Evolutionary conservation across 2,113 vertebrate genomes (phyloP).

Genomic region (Brachypteracias leptosomus): DNA sequence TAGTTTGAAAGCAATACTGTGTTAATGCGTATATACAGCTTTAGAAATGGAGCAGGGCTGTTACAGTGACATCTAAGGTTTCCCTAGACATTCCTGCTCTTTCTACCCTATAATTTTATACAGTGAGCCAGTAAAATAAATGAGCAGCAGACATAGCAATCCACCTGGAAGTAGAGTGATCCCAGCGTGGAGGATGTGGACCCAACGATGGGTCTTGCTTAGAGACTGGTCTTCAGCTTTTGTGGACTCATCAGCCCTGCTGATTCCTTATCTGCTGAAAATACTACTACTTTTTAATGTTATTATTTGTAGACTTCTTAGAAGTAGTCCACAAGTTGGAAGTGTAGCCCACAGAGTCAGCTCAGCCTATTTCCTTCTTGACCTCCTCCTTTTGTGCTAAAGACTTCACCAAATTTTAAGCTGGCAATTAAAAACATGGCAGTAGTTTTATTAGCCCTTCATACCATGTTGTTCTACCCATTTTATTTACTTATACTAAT

Average conservation of each 20-base stretch:
- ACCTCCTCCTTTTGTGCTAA: background rate
- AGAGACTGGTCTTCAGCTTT: background rate
- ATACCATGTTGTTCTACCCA: background rate
- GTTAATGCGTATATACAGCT: slow-evolving; percentile 30
- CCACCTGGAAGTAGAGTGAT: background rate
- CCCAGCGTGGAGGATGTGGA: background rate
- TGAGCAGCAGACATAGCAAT: slow-evolving; percentile 23
- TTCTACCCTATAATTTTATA: slow-evolving; percentile 63
- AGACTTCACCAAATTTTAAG: background rate
- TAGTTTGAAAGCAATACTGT: slow-evolving; percentile 48
- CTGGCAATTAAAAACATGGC: background rate
- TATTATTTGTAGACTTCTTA: background rate
- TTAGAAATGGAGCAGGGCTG: slow-evolving; percentile 21
- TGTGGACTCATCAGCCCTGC: background rate
- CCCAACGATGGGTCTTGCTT: background rate
- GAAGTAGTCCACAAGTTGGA: background rate
- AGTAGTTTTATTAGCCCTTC: background rate
- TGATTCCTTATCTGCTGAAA: background rate
- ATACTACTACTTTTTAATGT: background rate
- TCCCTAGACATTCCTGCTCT: slow-evolving; percentile 52
- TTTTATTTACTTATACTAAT: slow-evolving; percentile 47
- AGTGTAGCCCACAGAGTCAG: background rate
- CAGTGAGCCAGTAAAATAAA: slow-evolving; percentile 52
- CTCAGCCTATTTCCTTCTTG: background rate
- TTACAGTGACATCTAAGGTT: slow-evolving; percentile 57